Conservation (phyloP, 1,140 invertebrate species). For the Anastatus disparis region DNA sequence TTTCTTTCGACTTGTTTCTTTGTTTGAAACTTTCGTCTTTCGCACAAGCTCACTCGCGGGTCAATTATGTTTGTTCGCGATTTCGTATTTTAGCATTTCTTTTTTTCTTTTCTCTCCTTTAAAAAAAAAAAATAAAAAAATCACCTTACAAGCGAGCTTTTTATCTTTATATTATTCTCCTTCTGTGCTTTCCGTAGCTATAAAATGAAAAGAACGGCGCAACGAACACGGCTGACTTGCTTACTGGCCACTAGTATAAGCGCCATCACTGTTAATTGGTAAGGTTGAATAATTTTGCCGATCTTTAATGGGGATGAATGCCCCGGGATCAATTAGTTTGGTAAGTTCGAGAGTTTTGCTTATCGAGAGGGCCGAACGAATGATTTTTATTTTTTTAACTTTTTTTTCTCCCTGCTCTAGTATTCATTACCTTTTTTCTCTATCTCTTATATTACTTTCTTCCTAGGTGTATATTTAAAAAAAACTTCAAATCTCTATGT, state of each 20-base stretch:
- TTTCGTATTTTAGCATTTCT: conserved; percentile 27
- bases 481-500: too few species aligned
- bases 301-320: conserved; percentile 25
- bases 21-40: conserved; percentile 34
- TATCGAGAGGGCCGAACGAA: conserved; percentile 13
- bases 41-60: too few species aligned
- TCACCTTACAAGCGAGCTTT: neutral
- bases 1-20: conserved; percentile 38
- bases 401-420: neutral
- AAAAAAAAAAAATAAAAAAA: too few species aligned
- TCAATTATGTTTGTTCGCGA: conserved; percentile 37
- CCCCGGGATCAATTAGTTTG: conserved; percentile 23
- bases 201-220: conserved; percentile 2
- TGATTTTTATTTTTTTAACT: neutral
- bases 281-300: conserved; percentile 32
- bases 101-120: conserved; percentile 32
- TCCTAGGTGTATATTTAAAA: neutral
- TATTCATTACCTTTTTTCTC: neutral
- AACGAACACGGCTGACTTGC: neutral
- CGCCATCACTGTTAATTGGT: conserved; percentile 17
- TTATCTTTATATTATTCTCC: conserved; percentile 31
- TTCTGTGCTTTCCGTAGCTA: neutral
- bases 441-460: neutral
- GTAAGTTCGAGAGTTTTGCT: conserved; percentile 1
- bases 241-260: neutral